Evolutionary conservation across 1,140 invertebrate species (phyloP).

Genomic region (Brachionus rubens): DNA sequence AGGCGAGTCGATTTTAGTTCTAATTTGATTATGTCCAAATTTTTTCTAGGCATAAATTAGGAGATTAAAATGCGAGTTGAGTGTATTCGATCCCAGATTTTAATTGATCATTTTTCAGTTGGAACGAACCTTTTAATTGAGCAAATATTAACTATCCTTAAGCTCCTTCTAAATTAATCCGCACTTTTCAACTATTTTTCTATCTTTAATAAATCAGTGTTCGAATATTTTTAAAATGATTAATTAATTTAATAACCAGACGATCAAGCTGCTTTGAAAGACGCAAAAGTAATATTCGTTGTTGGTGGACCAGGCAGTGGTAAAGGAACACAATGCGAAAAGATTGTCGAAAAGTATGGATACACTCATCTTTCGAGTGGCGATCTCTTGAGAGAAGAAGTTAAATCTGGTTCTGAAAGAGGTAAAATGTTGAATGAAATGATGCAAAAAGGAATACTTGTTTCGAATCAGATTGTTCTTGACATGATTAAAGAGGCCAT

Average conservation of each 20-base stretch:
- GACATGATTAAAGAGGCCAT: slow-evolving; percentile 57
- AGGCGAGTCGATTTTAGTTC: too few species aligned
- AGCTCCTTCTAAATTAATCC: too few species aligned
- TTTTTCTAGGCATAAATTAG: too few species aligned
- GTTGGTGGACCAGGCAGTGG: slow-evolving; percentile 60
- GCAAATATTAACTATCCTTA: too few species aligned
- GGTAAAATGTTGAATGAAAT: slow-evolving; percentile 74
- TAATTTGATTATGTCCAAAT: too few species aligned
- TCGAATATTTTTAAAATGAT: too few species aligned
- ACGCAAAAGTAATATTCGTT: slow-evolving; percentile 3
- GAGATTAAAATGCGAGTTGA: too few species aligned
- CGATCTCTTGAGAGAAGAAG: slow-evolving; percentile 80
- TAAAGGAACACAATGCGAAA: slow-evolving; percentile 78
- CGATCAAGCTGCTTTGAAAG: neutral
- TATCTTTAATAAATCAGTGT: too few species aligned
- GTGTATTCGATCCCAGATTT: too few species aligned
- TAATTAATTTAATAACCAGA: neutral
- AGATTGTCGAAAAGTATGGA: slow-evolving; percentile 80
- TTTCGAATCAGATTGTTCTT: slow-evolving; percentile 64
- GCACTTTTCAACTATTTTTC: too few species aligned
- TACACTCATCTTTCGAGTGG: slow-evolving; percentile 76
- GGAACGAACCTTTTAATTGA: too few species aligned
- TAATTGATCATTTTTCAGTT: too few species aligned
- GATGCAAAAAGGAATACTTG: slow-evolving; percentile 83
- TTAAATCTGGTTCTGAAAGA: slow-evolving; percentile 74